Base-by-base conservation (phyloP, 2,113 vertebrate genomes). In the Dicrurus megarhynchus region DNA sequence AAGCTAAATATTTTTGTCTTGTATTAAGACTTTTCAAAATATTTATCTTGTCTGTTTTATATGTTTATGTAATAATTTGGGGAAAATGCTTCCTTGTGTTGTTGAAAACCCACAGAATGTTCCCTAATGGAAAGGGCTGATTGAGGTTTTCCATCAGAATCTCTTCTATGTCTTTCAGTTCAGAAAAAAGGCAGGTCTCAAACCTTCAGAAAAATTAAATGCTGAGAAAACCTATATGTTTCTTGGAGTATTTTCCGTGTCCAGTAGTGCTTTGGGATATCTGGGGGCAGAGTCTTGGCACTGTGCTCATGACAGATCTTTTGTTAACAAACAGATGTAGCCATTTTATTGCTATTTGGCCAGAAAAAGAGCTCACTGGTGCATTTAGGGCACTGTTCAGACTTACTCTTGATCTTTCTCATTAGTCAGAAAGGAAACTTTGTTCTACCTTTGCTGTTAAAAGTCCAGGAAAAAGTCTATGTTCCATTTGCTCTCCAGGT, bases 31-130 rank as follows among this genome's bases (percentile, higher is more conserved):
- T 82, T 79, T 44, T 71, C 33, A 82, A 84, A 95, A 93, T 95
- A 89, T 96, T 95, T 92, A 32, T 89, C 77, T 95, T 87, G 23
- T 57, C 77, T 87, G 49, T 82, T 94, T 78, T 67, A 81, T 75
- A 11, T 84, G 59, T 92, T 90, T 95, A 79, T 81, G 20, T 69
- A 79, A 53, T 79, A 65, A 73, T 71, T 22, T 81, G 5, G 18
- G 42, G 22, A 1, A 26, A 56, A 82, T 56, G 2, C 26, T 94
- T 94, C 44, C n/a, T 82, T 68, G 44, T 71, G 3, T 89, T 91
- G 61, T 87, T 90, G 56, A 81, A 92, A 92, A 84, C 26, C 17
- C 41, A 33, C 16, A 91, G 52, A 78, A 84, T 76, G 24, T 24
- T 95, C 18, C 16, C 24, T 81, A 52, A 77, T 59, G 76, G 56